These are phyloP conservation scores for Ostrea denselamellosa DNA, from an alignment of 1,140 invertebrate genomes.

Conservation along the genomic window DNA sequence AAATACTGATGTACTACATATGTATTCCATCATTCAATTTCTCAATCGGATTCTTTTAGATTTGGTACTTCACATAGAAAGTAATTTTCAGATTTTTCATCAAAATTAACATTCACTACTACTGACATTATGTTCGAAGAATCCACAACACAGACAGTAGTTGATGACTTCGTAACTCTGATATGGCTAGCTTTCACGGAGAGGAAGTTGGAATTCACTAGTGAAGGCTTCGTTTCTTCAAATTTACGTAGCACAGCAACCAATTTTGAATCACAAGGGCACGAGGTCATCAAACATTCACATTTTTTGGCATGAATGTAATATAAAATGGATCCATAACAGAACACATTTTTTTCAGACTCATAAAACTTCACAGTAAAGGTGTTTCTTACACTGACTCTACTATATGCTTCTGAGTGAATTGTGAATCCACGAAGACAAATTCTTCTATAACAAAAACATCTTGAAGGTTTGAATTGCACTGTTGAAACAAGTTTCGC, in stretches of 20 bases:
- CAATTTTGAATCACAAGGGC: constrained; percentile 14
- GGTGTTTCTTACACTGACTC: constrained; percentile 41
- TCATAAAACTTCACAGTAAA: constrained; percentile 39
- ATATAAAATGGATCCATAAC: constrained; percentile 30
- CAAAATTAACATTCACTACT: constrained; percentile 45
- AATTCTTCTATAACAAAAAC: constrained; percentile 31
- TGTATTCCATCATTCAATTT: no score
- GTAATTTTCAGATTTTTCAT: background rate
- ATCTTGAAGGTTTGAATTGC: constrained; percentile 27
- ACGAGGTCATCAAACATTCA: constrained; percentile 25
- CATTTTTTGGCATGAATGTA: constrained; percentile 40
- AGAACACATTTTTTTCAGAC: background rate
- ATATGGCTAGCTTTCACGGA: constrained; percentile 16
- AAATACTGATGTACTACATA: no score
- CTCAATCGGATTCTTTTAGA: constrained; percentile 39
- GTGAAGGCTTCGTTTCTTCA: background rate
- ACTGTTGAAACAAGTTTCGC: constrained; percentile 31
- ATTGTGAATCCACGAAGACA: constrained; percentile 33
- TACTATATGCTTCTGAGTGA: constrained; percentile 29
- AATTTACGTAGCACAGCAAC: background rate
- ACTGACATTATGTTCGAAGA: constrained; percentile 32
- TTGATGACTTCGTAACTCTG: constrained; percentile 21
- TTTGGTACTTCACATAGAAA: constrained; percentile 43
- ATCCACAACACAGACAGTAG: constrained; percentile 15
- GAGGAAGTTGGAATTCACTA: constrained; percentile 40